Conservation (phyloP, 2,113 vertebrate genomes). For the Athene cunicularia region DNA sequence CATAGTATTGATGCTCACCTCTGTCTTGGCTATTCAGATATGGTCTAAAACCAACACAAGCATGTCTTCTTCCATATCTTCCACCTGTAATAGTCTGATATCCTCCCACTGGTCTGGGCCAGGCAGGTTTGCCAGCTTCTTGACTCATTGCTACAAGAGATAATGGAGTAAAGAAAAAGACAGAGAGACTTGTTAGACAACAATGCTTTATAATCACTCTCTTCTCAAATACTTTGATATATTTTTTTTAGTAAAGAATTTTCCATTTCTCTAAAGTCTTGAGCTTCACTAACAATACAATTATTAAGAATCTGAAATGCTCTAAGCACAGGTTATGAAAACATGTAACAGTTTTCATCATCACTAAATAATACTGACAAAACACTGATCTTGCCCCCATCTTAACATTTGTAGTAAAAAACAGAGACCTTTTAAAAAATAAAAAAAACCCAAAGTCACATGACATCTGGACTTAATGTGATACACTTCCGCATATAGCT, state of each 20-base stretch:
- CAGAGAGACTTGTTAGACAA: background rate
- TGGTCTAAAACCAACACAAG: slow-evolving; percentile 71
- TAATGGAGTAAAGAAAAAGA: background rate
- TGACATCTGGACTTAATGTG: no score
- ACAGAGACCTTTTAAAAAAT: background rate
- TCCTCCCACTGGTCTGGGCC: slow-evolving; percentile 71
- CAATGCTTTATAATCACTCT: background rate
- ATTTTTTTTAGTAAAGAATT: background rate
- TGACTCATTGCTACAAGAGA: slow-evolving; percentile 79
- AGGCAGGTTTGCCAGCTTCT: slow-evolving; percentile 73
- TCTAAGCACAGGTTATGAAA: background rate
- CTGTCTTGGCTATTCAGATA: slow-evolving; percentile 67
- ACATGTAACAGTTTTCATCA: background rate
- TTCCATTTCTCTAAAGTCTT: background rate
- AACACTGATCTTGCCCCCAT: background rate
- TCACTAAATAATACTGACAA: background rate
- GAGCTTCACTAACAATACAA: background rate
- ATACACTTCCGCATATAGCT: background rate
- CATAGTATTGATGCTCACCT: slow-evolving; percentile 28
- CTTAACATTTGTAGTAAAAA: background rate
- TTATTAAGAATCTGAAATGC: background rate
- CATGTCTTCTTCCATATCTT: slow-evolving; percentile 77
- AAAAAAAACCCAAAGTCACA: no score
- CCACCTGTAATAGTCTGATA: slow-evolving; percentile 73
- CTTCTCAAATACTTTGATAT: background rate